These are phyloP conservation scores for Gastrophysa polygoni DNA, from an alignment of 2,888 invertebrate species.

Conservation along the genomic window DNA sequence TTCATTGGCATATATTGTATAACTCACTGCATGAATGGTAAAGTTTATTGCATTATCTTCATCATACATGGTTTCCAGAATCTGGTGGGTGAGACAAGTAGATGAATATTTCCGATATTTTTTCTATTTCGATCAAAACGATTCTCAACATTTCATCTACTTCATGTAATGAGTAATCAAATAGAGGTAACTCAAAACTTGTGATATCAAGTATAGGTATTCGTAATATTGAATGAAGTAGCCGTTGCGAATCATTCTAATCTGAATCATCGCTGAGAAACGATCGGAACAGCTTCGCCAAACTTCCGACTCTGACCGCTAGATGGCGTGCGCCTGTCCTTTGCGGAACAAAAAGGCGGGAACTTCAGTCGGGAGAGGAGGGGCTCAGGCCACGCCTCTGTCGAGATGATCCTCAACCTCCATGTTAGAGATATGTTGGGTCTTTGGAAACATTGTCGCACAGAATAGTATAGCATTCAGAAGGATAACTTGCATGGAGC, in stretches of 20 bases:
- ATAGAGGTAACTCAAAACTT: no score
- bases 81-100: no score
- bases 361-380: conserved; percentile 50
- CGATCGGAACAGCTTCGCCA: conserved; percentile 52
- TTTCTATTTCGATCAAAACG: no score
- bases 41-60: no score
- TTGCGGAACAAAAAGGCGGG: conserved; percentile 46
- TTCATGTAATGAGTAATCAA: no score
- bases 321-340: conserved; percentile 54
- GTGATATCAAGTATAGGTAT: no score
- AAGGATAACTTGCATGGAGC: background rate
- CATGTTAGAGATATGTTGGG: conserved; percentile 56
- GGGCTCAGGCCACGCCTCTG: conserved; percentile 49
- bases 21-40: no score
- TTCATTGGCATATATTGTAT: no score
- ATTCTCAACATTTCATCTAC: no score
- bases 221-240: background rate
- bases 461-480: background rate
- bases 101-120: no score
- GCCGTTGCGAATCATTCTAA: conserved; percentile 50
- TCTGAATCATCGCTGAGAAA: conserved; percentile 50
- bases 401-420: conserved; percentile 48
- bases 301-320: conserved; percentile 46
- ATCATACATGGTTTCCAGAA: no score
- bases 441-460: conserved; percentile 51